Evolutionary conservation across 2,113 vertebrate species (phyloP).

Genomic region (Bufo gargarizans): DNA sequence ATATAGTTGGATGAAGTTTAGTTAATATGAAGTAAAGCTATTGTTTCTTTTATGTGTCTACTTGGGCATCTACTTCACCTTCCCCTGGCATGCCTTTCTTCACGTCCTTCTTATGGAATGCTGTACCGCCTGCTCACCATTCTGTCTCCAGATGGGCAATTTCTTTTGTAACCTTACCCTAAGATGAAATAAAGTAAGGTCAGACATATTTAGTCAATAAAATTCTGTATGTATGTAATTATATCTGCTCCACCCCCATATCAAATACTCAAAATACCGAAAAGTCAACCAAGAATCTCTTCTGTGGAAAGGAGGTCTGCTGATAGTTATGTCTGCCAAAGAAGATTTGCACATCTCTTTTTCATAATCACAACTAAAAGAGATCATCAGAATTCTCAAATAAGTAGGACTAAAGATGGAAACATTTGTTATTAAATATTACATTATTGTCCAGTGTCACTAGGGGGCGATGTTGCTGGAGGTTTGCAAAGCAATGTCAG

Average conservation of each 20-base stretch:
- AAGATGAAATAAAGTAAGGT: slow-evolving; percentile 56
- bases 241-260: slow-evolving; percentile 27
- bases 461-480: too few species aligned
- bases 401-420: background rate
- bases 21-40: background rate
- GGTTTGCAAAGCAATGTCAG: too few species aligned
- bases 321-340: slow-evolving; percentile 32
- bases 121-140: slow-evolving; percentile 6
- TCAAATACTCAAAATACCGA: slow-evolving; percentile 47
- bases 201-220: slow-evolving; percentile 54
- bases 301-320: background rate
- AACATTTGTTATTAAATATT: background rate
- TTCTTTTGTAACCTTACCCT: slow-evolving; percentile 43
- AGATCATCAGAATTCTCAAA: background rate
- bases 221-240: slow-evolving; percentile 26
- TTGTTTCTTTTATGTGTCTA: background rate
- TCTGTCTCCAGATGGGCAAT: slow-evolving; percentile 51
- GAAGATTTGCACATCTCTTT: background rate
- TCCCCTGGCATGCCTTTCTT: background rate
- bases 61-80: background rate
- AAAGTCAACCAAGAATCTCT: slow-evolving; percentile 14
- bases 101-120: slow-evolving; percentile 19
- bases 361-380: background rate
- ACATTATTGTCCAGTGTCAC: too few species aligned
- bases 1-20: background rate